phyloP scores from a whole-genome alignment of 2,797 vertebrate species.

The Gallirallus australis region DNA sequence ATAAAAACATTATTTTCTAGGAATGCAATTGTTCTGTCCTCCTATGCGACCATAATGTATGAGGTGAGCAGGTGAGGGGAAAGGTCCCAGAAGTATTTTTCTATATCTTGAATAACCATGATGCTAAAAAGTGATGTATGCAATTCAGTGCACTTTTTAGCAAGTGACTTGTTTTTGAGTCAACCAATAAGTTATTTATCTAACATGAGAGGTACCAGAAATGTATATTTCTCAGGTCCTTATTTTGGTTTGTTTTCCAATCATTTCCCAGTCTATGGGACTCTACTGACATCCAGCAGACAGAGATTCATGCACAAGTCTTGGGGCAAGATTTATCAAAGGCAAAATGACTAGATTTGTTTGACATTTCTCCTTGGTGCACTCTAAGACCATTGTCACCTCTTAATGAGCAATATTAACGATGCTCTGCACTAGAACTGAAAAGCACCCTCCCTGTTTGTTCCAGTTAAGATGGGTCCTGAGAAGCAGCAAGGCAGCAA shows the following conservation, averaged over 20 bases:
- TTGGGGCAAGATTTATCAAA: neutral
- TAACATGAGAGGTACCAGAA: neutral
- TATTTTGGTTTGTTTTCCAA: neutral
- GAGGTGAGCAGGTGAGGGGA: neutral
- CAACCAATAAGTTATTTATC: neutral
- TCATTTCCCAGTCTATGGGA: neutral
- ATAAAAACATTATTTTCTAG: neutral
- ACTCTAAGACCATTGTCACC: neutral
- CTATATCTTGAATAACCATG: neutral
- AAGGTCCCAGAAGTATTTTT: neutral
- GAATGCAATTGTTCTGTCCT: neutral
- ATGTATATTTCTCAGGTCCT: neutral
- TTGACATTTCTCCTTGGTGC: neutral
- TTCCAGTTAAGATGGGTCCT: neutral
- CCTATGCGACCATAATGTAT: neutral
- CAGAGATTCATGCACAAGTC: neutral
- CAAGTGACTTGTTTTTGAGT: neutral
- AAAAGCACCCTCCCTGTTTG: fast-evolving
- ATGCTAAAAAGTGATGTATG: neutral
- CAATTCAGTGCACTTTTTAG: neutral
- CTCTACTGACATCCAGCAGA: neutral
- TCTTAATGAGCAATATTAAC: neutral
- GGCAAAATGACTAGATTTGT: neutral
- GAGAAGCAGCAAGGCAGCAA: neutral
- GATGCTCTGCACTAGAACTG: neutral